Evolutionary conservation across 2,888 invertebrate genomes (phyloP), one percentile per base, ranked within the genome.

Genomic region (Sinotaia quadrata): DNA sequence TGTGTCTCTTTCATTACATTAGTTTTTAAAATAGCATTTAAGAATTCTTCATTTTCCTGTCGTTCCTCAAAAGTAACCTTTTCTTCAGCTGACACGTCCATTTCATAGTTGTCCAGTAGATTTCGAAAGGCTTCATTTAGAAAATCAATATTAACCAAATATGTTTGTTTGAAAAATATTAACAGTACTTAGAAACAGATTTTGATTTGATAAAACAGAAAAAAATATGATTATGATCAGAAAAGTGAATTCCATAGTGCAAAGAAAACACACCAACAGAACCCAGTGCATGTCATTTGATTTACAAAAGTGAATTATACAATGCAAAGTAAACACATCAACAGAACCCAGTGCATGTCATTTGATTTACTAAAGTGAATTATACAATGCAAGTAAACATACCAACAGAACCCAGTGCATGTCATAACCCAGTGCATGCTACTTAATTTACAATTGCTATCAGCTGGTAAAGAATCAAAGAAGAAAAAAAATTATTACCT

Each of bases 31-130:
- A 87, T 82, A 15, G 81, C 79, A 71, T 83, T 78, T 41, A 88
- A 78, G 71, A 88, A 88, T 12, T 76, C 77, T 34, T 79, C 67
- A 71, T 85, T 87, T 67, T 88, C 88, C 33, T 75, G 61, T 10
- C 76, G 75, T 73, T 88, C 88, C 34, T 84, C 84, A 31, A 72
- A 65, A 0, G 87, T 87, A 15, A 86, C 83, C 15, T 71, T 75
- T 71, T 88, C 88, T 7, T 78, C 76, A 27, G 74, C 74, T 0
- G 84, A 83, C 52, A 84, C 78, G 65, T 85, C 83, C 61, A 81
- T 73, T 66, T 84, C 85, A 75, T 88, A 88, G 76, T 88, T 88
- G 74, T 88, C 85, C 60, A 88, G 75, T 34, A 88, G 75, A 8
- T 76, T 78, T 34, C 74, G 68, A 76, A 88, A 87, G n/a, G 85